These are phyloP conservation scores for Gasteruption jaculator DNA, from an alignment of 2,888 invertebrate species.

Conservation along the genomic window DNA sequence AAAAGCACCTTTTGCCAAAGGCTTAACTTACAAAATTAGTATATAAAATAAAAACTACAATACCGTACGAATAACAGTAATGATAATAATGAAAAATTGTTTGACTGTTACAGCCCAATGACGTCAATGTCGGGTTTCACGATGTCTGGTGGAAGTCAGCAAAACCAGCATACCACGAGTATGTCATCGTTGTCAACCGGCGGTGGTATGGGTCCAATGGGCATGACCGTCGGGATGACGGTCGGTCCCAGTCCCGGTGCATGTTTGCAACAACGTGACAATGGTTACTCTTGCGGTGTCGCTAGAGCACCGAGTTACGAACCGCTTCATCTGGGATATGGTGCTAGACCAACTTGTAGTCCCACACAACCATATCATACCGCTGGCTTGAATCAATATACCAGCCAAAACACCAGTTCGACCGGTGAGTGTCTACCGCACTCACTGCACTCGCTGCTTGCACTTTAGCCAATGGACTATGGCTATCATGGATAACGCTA, in stretches of 20 bases:
- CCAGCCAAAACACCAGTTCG: conserved; percentile 50
- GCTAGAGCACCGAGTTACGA: conserved; percentile 57
- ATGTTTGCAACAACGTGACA: conserved; percentile 58
- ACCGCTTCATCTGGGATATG: conserved; percentile 55
- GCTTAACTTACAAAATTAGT: too few relatives aligned
- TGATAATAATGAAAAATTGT: too few relatives aligned
- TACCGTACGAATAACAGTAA: too few relatives aligned
- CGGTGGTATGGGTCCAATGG: conserved; percentile 49
- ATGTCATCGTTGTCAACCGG: conserved; percentile 46
- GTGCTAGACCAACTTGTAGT: conserved; percentile 63
- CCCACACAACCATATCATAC: conserved; percentile 65
- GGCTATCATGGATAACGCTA: conserved; percentile 46
- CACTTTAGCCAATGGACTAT: conserved; percentile 50
- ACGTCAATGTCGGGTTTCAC: conserved; percentile 58
- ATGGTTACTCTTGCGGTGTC: conserved; percentile 56
- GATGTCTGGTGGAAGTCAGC: conserved; percentile 43
- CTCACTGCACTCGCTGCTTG: conserved; percentile 53
- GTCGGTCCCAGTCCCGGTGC: conserved; percentile 56
- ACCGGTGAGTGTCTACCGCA: conserved; percentile 53
- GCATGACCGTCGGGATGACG: conserved; percentile 51
- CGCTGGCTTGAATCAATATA: conserved; percentile 48
- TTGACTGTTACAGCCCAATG: conserved; percentile 57
- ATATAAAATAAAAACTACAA: too few relatives aligned
- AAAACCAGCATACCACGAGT: conserved; percentile 44
- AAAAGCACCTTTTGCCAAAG: too few relatives aligned